Percentiles rank a stretch among this genome's conserved stretches.
These are phyloP conservation scores for Xiphophorus hellerii DNA, from an alignment of 2,113 vertebrate species.

Conservation along the genomic window DNA sequence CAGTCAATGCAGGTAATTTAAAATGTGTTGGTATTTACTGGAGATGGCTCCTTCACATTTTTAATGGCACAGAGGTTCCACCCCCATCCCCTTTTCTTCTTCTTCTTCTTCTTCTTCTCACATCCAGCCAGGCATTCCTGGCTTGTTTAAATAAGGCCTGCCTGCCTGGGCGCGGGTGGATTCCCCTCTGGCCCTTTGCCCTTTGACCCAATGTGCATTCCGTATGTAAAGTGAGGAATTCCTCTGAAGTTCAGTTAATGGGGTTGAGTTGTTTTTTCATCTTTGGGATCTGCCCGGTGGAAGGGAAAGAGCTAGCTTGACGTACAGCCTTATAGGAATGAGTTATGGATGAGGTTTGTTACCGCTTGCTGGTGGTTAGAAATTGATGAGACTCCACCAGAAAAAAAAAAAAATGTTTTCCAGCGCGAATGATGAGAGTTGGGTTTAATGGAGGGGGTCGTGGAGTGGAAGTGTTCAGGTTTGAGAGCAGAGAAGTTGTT, in stretches of 20 bases:
- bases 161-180: slow-evolving; percentile 81
- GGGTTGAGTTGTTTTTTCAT: slow-evolving; percentile 57
- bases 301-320: slow-evolving; percentile 41
- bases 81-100: slow-evolving; percentile 44
- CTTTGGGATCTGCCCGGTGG: slow-evolving; percentile 54
- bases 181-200: slow-evolving; percentile 89
- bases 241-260: slow-evolving; percentile 83
- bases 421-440: slow-evolving; percentile 58
- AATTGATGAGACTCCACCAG: slow-evolving; percentile 36
- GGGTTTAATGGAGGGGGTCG: slow-evolving; percentile 60
- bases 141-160: slow-evolving; percentile 90
- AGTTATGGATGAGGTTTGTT: slow-evolving; percentile 47
- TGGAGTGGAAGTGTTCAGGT: slow-evolving; percentile 33
- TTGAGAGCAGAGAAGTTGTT: slow-evolving; percentile 38
- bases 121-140: slow-evolving; percentile 85
- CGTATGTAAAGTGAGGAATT: slow-evolving; percentile 85
- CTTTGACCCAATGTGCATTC: slow-evolving; percentile 89
- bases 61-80: slow-evolving; percentile 62
- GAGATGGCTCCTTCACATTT: slow-evolving; percentile 52
- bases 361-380: slow-evolving; percentile 36
- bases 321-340: slow-evolving; percentile 26
- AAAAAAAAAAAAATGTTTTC: slow-evolving; percentile 19
- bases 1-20: slow-evolving; percentile 55
- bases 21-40: slow-evolving; percentile 70
- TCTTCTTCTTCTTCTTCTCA: slow-evolving; percentile 43